Evolutionary conservation across 2,797 vertebrate species (phyloP).

Genomic region (Neopelma chrysocephalum): DNA sequence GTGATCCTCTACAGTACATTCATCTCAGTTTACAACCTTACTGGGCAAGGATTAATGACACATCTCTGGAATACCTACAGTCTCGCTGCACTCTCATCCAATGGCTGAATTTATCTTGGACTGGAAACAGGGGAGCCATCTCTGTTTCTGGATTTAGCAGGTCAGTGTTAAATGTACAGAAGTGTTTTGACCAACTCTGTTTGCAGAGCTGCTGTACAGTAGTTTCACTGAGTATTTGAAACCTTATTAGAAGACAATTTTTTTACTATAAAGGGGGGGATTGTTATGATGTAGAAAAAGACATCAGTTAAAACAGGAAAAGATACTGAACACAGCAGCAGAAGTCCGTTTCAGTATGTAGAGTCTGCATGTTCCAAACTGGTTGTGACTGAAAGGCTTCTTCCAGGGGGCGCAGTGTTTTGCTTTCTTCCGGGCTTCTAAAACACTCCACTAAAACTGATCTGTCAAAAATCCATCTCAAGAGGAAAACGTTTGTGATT

Average conservation of each 20-base stretch:
- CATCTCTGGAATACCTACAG: constrained; percentile 90
- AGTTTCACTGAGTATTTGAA: constrained; percentile 14
- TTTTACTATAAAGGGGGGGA: not conserved
- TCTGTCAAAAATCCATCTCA: not conserved
- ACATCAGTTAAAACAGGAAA: not conserved
- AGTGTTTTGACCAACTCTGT: not conserved
- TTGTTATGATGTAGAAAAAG: not conserved
- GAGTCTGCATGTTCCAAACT: not conserved
- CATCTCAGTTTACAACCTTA: constrained; percentile 98
- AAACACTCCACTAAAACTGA: not conserved
- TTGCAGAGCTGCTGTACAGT: not conserved
- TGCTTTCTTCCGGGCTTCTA: not conserved
- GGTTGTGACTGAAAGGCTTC: not conserved
- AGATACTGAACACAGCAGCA: not conserved
- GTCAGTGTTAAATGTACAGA: constrained; percentile 75
- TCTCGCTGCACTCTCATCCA: constrained; percentile 93
- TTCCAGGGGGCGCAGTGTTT: not conserved
- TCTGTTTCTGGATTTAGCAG: constrained; percentile 93
- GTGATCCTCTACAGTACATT: constrained; percentile 95
- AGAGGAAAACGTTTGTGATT: not conserved
- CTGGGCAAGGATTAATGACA: constrained; percentile 91
- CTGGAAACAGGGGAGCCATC: constrained; percentile 92
- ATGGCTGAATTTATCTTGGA: constrained; percentile 98
- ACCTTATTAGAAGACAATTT: not conserved
- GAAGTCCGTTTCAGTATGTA: not conserved